Percentiles rank a stretch among this genome's conserved stretches.
phyloP scores from a whole-genome alignment of 1,140 invertebrate genomes.

The Zaprionus gabonicus region DNA sequence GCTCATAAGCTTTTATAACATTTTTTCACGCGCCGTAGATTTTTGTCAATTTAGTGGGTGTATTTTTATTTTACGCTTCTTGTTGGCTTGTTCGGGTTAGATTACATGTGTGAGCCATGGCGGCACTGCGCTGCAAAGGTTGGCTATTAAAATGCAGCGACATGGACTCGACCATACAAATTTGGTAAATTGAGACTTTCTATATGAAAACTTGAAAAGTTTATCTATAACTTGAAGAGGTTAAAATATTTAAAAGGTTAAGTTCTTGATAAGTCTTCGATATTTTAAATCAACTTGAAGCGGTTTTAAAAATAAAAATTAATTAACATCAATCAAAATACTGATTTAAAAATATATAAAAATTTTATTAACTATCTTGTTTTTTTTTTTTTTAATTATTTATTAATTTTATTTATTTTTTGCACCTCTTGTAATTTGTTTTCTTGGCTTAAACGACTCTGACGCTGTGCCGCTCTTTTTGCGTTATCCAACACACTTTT shows the following conservation, averaged over 20 bases:
- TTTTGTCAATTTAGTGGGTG: slow-evolving; percentile 43
- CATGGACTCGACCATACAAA: neutral
- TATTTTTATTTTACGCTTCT: slow-evolving; percentile 22
- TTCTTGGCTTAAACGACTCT: too few relatives aligned
- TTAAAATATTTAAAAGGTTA: neutral
- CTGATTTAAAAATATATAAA: too few relatives aligned
- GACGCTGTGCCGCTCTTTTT: too few relatives aligned
- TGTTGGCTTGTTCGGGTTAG: slow-evolving; percentile 17
- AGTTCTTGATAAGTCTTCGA: neutral
- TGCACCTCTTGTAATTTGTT: too few relatives aligned
- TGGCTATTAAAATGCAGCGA: neutral
- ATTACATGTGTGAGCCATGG: slow-evolving; percentile 35
- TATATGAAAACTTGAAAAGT: neutral
- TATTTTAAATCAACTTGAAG: neutral
- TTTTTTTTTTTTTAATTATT: too few relatives aligned
- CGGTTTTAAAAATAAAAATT: too few relatives aligned
- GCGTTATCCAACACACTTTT: too few relatives aligned
- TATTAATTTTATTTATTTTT: too few relatives aligned
- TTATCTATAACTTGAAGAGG: neutral
- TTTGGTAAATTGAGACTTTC: neutral
- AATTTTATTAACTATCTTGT: too few relatives aligned
- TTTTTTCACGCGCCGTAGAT: slow-evolving; percentile 55
- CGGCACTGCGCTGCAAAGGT: slow-evolving; percentile 11
- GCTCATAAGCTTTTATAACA: slow-evolving; percentile 51
- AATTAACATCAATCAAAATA: too few relatives aligned